Evolutionary conservation across 2,113 vertebrate species (phyloP).

Genomic region (Asarcornis scutulata): DNA sequence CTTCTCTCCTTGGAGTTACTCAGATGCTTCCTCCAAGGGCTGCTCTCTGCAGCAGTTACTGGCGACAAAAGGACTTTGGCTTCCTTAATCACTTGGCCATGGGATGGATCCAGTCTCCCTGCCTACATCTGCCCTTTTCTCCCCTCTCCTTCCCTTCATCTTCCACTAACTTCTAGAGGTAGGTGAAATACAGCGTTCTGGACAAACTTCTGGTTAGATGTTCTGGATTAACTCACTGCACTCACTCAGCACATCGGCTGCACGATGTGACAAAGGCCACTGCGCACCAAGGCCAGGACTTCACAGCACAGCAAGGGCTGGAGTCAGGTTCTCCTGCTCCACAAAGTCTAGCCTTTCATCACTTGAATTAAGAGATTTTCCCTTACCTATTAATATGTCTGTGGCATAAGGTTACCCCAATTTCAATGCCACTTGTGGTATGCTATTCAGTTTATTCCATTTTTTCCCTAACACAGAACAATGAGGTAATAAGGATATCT

Average conservation of each 20-base stretch:
- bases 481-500: background rate
- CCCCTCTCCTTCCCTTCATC: background rate
- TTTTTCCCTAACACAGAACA: background rate
- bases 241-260: background rate
- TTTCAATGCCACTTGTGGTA: accelerated
- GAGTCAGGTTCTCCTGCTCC: background rate
- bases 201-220: background rate
- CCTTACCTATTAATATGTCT: accelerated
- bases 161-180: background rate
- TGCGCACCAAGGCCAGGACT: background rate
- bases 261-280: background rate
- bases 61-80: background rate
- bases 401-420: background rate
- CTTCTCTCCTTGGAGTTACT: background rate
- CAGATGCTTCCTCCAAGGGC: background rate
- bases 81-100: background rate
- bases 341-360: background rate
- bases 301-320: background rate
- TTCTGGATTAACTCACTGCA: background rate
- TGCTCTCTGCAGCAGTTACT: background rate
- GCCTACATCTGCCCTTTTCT: background rate
- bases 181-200: background rate
- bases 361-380: background rate
- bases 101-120: background rate
- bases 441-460: accelerated